Base-by-base conservation (phyloP, 2,888 invertebrate species). In the Hypselothyrea guttata region DNA sequence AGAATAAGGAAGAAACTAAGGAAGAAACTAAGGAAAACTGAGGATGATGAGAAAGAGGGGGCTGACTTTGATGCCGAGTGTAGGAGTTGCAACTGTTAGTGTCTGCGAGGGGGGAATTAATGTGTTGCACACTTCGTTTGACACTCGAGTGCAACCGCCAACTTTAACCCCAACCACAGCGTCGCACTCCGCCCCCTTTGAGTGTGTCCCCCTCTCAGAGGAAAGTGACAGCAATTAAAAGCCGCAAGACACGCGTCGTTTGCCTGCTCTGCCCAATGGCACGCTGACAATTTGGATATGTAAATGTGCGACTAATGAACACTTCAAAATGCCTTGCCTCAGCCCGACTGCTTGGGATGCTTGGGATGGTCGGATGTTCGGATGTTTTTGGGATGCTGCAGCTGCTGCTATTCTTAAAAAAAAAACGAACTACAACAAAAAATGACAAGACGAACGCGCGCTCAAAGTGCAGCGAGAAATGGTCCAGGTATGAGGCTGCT, bases 281-380 rank as follows among this genome's bases (percentile, higher is more conserved):
- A 77, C 59, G 71, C 71, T 46, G 76, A 82, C 87, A 84, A 87
- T 86, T 84, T 66, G 78, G 67, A 86, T 84, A 87, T 86, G 87
- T 87, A 87, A 87, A 87, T 87, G 87, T 87, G 87, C 84, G 86
- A 86, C 84, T 87, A 87, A 87, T 87, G 87, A 87, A 86, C 85
- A 86, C 87, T 84, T 87, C 74, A 75, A 65, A 59, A 75, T 82
- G 83, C 70, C 67, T 55, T 16, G 28, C 3, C 5, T 22, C 82
- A 56, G 60, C 30, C 30, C 44, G 33, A 7, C 13, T 34, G 30
- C 59, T 12, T 2, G 27, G 55, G 49, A 42, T 41, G 45, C 58
- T 42, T 38, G 42, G n/a, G 42, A 40, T n/a, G n/a, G n/a, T n/a
- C n/a, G n/a, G n/a, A n/a, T n/a, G n/a, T n/a, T n/a, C n/a, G n/a